These are phyloP conservation scores for Cydia pomonella DNA, from an alignment of 1,140 invertebrate genomes.

Conservation along the genomic window DNA sequence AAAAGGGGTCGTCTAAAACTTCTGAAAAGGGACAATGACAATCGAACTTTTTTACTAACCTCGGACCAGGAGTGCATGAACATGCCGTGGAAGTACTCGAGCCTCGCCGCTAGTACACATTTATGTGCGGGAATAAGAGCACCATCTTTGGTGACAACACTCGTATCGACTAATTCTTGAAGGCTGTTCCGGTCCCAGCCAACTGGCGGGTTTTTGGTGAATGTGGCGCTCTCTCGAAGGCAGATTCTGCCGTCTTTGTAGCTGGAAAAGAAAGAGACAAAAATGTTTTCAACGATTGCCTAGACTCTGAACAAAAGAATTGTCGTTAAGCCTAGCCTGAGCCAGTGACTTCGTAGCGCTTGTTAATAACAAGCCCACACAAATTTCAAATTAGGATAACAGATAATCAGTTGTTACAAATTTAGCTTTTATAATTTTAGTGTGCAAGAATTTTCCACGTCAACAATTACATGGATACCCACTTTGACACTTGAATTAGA, in stretches of 20 bases:
- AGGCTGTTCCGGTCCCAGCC: slow-evolving; percentile 64
- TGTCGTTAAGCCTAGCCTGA: too few species aligned
- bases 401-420: too few species aligned
- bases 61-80: slow-evolving; percentile 86
- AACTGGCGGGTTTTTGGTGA: slow-evolving; percentile 43
- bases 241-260: slow-evolving; percentile 64
- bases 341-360: too few species aligned
- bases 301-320: too few species aligned
- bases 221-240: slow-evolving; percentile 61
- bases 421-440: too few species aligned
- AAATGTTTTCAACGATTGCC: too few species aligned
- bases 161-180: slow-evolving; percentile 83
- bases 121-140: slow-evolving; percentile 85
- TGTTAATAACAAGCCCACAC: too few species aligned
- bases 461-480: too few species aligned
- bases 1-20: background rate
- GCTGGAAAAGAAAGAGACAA: slow-evolving; percentile 54
- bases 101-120: slow-evolving; percentile 85
- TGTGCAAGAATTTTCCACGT: too few species aligned
- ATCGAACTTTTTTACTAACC: slow-evolving; percentile 64
- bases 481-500: too few species aligned
- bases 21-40: background rate
- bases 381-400: too few species aligned
- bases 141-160: slow-evolving; percentile 82
- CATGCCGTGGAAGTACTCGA: slow-evolving; percentile 90